These are phyloP conservation scores for Holothuria glaberrima DNA, from an alignment of 35 echinoderm and acorn worm species.

Conservation along the genomic window DNA sequence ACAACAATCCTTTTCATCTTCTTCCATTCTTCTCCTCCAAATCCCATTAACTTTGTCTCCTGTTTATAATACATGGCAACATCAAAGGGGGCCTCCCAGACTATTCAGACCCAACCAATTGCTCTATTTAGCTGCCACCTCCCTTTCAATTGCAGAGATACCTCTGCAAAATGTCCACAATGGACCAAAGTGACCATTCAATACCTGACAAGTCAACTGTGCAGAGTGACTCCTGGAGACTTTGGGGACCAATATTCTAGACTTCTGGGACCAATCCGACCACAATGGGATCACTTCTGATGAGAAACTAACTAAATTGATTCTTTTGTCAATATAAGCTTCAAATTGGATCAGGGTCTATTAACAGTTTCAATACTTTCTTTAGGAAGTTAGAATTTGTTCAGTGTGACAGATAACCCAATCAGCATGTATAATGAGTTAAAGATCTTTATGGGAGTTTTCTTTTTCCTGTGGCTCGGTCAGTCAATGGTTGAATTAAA, in stretches of 20 bases:
- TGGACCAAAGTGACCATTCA: conserved; percentile 14
- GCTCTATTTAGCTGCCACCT: conserved; percentile 33
- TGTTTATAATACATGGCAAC: neutral
- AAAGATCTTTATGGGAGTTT: neutral
- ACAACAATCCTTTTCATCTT: conserved; percentile 1
- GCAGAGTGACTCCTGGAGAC: conserved; percentile 1
- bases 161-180: neutral
- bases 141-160: neutral
- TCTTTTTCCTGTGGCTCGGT: conserved; percentile 9
- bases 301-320: conserved; percentile 46
- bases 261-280: conserved; percentile 20
- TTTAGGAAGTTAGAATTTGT: too few species aligned
- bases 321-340: conserved; percentile 26
- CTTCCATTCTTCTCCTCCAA: conserved; percentile 21
- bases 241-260: neutral
- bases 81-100: conserved; percentile 1
- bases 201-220: conserved; percentile 39
- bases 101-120: neutral
- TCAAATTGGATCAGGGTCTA: conserved; percentile 37
- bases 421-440: conserved; percentile 30
- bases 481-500: too few species aligned
- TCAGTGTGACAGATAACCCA: conserved; percentile 26
- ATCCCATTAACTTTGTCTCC: conserved; percentile 49
- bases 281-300: conserved; percentile 25
- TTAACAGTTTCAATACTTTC: conserved; percentile 31